Evolutionary conservation across 2,113 vertebrate species (phyloP).

Genomic region (Ranitomeya imitator): DNA sequence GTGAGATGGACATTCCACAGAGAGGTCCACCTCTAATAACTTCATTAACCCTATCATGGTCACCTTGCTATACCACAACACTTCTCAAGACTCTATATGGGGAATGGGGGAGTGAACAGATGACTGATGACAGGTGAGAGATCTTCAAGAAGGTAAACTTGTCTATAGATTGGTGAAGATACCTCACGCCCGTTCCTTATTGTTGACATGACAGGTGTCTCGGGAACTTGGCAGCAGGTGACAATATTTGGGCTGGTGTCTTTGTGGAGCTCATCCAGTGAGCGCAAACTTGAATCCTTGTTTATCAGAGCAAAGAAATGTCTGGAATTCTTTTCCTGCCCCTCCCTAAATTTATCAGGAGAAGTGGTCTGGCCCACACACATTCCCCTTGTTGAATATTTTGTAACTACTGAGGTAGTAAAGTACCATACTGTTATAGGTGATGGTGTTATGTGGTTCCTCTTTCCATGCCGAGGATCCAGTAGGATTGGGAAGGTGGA

Average conservation of each 20-base stretch:
- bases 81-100: neutral
- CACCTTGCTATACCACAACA: neutral
- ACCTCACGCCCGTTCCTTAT: neutral
- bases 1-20: neutral
- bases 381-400: neutral
- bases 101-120: conserved; percentile 5
- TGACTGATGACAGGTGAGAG: neutral
- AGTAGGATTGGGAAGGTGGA: neutral
- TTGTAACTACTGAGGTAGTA: neutral
- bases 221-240: neutral
- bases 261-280: neutral
- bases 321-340: conserved; percentile 51
- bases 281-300: conserved; percentile 36
- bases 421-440: neutral
- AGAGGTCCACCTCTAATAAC: neutral
- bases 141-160: neutral
- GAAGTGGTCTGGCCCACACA: conserved; percentile 28
- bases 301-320: conserved; percentile 55
- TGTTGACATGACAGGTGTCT: neutral
- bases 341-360: conserved; percentile 51
- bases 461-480: neutral
- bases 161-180: neutral
- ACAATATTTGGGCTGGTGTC: neutral
- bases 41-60: neutral
- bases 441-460: neutral